These are phyloP conservation scores for Crossaster papposus DNA, from an alignment of 53 echinoderm and acorn worm species.

Conservation along the genomic window DNA sequence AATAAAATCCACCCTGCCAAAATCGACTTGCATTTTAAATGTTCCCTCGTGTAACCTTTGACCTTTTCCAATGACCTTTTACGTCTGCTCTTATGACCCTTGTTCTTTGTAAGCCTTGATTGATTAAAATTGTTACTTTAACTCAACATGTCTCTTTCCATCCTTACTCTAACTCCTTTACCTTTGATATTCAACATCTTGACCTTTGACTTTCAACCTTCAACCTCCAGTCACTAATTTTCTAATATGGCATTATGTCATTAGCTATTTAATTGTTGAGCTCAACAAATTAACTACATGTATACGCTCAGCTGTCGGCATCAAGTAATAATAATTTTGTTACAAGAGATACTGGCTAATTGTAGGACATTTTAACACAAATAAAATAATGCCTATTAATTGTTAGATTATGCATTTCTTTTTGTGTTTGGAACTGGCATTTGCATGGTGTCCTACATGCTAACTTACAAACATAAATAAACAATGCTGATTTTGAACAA, in stretches of 20 bases:
- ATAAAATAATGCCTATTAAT: no score
- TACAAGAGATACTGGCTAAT: no score
- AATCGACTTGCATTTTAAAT: not conserved
- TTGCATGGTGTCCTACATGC: no score
- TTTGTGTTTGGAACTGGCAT: no score
- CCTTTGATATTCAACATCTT: not conserved
- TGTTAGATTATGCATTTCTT: no score
- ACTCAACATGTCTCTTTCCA: no score
- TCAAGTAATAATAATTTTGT: not conserved
- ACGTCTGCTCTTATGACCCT: not conserved
- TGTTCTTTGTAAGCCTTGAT: not conserved
- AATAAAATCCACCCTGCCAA: not conserved
- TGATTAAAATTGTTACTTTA: no score
- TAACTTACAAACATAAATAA: no score
- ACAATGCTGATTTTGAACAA: no score
- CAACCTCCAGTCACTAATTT: not conserved
- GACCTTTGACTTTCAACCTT: not conserved
- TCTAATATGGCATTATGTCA: not conserved
- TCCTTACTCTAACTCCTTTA: not conserved
- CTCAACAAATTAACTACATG: not conserved
- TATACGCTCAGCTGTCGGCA: not conserved
- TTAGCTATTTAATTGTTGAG: not conserved
- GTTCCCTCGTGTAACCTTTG: not conserved
- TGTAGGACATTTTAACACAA: no score
- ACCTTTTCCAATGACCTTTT: not conserved